These are phyloP conservation scores for Drosophila prolongata DNA, from an alignment of 2,888 invertebrate species.

Conservation along the genomic window DNA sequence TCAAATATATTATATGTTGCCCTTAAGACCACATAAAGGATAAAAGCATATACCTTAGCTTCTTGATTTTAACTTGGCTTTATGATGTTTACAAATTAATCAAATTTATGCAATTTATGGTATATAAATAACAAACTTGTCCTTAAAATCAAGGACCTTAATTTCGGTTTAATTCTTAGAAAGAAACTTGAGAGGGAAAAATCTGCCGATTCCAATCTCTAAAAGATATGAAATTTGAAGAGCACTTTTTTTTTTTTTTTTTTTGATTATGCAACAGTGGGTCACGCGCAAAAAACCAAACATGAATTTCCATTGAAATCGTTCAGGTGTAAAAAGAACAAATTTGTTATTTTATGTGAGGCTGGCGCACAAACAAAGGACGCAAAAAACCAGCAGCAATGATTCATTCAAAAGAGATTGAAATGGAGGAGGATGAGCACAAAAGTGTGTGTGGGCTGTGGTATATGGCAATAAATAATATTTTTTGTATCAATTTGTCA, in stretches of 20 bases:
- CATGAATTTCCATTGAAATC: conserved; percentile 37
- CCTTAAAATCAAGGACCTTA: neutral
- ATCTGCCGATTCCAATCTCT: neutral
- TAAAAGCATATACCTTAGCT: too few species aligned
- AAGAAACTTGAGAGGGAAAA: neutral
- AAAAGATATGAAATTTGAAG: conserved; percentile 7
- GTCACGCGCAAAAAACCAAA: conserved; percentile 3
- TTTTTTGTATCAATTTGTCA: conserved; percentile 36
- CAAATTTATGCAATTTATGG: too few species aligned
- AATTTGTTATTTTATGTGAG: conserved; percentile 30
- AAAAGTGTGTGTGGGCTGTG: neutral
- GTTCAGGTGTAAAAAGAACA: conserved; percentile 34
- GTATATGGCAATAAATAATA: conserved; percentile 29
- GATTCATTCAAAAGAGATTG: conserved; percentile 15
- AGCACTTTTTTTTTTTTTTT: neutral
- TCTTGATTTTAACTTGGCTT: too few species aligned
- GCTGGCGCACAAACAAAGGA: conserved; percentile 10
- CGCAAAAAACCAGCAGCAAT: neutral
- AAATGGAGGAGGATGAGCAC: neutral
- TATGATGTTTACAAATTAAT: too few species aligned
- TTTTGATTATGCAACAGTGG: conserved; percentile 15
- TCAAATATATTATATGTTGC: too few species aligned
- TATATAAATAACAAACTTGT: neutral
- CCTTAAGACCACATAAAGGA: too few species aligned
- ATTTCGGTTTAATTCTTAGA: neutral